Evolutionary conservation across 2,888 invertebrate genomes (phyloP), one percentile per base, ranked within the genome.

Genomic region (Sepioteuthis lessoniana): DNA sequence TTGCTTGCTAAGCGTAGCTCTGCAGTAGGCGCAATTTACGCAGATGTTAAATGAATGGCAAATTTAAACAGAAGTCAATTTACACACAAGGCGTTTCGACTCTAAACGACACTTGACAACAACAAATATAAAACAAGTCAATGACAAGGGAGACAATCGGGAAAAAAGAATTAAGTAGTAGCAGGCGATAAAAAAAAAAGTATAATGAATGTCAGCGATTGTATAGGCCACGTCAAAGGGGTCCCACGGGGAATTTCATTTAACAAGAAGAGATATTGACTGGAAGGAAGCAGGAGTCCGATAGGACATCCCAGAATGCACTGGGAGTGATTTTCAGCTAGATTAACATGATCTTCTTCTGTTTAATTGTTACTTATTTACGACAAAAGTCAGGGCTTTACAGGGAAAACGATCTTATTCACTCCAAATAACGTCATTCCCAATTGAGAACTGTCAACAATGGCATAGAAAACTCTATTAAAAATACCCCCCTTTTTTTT

Each of bases 331-430:
- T 60, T 60, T 60, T 60, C 60, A 60, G 60, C 60, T 60, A 60
- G 60, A 60, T 76, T 76, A 76, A 76, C 76, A 4, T 76, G 16
- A 76, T 76, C 16, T n/a, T 3, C 3, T 76, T 76, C 35, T 4
- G 31, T n/a, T n/a, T 76, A 76, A 76, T 76, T 76, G 76, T 76
- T 76, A 76, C 76, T 76, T 76, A 76, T 76, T 76, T 76, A 76
- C 76, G 76, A 76, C 35, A 76, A 76, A n/a, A 35, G 76, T n/a
- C 13, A 8, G 76, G 76, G n/a, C n/a, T 3, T 8, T 21, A 21
- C 28, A 21, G 21, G 55, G 55, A n/a, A n/a, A 31, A 8, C 60
- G 60, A 31, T 8, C 2, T 35, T n/a, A n/a, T n/a, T 76, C 76
- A 76, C n/a, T 35, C 76, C 19, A n/a, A 76, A 76, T 13, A 13